phyloP scores from a whole-genome alignment of 2,888 invertebrate species.

The Limenitis arthemis region DNA sequence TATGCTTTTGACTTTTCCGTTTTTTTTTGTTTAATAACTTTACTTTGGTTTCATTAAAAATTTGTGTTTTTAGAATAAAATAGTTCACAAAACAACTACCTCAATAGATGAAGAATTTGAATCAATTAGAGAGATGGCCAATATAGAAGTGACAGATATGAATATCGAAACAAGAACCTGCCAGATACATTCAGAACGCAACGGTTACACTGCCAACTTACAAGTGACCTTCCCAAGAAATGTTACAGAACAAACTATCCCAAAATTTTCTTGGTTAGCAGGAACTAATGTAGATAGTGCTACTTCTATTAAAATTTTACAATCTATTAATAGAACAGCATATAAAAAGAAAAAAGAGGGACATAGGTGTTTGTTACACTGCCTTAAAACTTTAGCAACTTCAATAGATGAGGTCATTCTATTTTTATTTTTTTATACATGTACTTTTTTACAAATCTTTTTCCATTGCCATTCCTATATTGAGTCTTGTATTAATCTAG shows the following conservation, averaged over 20 bases:
- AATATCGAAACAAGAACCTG: slow-evolving; percentile 73
- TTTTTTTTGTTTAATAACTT: no score
- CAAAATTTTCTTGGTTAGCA: slow-evolving; percentile 64
- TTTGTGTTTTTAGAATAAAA: slow-evolving; percentile 17
- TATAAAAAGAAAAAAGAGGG: slow-evolving; percentile 88
- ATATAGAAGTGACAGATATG: slow-evolving; percentile 70
- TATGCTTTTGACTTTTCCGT: slow-evolving; percentile 28
- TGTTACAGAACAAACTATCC: slow-evolving; percentile 59
- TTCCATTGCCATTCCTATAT: no score
- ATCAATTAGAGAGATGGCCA: slow-evolving; percentile 65
- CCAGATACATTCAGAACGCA: slow-evolving; percentile 69
- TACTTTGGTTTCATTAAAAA: background rate
- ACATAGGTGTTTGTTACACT: slow-evolving; percentile 89
- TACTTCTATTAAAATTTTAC: slow-evolving; percentile 81
- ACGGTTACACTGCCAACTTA: slow-evolving; percentile 67
- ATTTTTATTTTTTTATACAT: background rate
- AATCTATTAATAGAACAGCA: slow-evolving; percentile 85
- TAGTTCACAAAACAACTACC: slow-evolving; percentile 42
- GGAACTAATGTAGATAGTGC: slow-evolving; percentile 77
- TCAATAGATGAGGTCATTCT: slow-evolving; percentile 60
- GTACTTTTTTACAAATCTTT: background rate
- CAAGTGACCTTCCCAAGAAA: slow-evolving; percentile 74
- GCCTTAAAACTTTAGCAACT: slow-evolving; percentile 73
- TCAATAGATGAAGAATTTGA: slow-evolving; percentile 67
- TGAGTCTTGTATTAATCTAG: no score